Conservation (phyloP, 2,888 invertebrate genomes). For the Choreutis nemorana region DNA sequence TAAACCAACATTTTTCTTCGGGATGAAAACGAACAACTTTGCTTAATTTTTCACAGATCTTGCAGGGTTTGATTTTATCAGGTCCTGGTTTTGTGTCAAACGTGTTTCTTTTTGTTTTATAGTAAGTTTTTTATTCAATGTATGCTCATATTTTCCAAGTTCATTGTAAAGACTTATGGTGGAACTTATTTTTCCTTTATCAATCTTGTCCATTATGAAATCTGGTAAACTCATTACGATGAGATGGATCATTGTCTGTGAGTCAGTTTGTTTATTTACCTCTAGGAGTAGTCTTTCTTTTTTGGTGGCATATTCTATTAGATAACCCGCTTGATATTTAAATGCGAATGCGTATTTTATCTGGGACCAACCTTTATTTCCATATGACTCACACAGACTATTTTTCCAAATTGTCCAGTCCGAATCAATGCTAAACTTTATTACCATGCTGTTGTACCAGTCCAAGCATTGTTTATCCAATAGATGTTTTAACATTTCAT, state of each 20-base stretch:
- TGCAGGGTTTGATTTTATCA: no score
- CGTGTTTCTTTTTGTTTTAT: no score
- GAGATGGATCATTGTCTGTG: conserved; percentile 8
- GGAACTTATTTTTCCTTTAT: conserved; percentile 6
- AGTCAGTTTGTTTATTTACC: conserved; percentile 9
- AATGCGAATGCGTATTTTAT: conserved; percentile 15
- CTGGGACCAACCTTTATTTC: conserved; percentile 16
- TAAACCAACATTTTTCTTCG: no score
- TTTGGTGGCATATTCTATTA: conserved; percentile 19
- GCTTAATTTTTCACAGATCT: no score
- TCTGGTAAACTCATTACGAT: conserved; percentile 9
- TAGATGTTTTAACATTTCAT: conserved; percentile 6
- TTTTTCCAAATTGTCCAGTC: conserved; percentile 15
- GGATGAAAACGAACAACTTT: no score
- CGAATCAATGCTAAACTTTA: conserved; percentile 10
- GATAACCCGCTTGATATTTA: conserved; percentile 16
- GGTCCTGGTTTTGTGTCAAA: no score
- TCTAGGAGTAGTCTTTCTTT: conserved; percentile 16
- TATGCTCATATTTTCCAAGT: conserved; percentile 8
- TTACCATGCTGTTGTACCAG: conserved; percentile 12
- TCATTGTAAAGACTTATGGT: conserved; percentile 9
- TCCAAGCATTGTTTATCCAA: conserved; percentile 9
- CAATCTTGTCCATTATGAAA: conserved; percentile 8
- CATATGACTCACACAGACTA: conserved; percentile 15
- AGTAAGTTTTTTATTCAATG: no score